Evolutionary conservation across 2,113 vertebrate species (phyloP).

Genomic region (Rhinopomastus cyanomelas): DNA sequence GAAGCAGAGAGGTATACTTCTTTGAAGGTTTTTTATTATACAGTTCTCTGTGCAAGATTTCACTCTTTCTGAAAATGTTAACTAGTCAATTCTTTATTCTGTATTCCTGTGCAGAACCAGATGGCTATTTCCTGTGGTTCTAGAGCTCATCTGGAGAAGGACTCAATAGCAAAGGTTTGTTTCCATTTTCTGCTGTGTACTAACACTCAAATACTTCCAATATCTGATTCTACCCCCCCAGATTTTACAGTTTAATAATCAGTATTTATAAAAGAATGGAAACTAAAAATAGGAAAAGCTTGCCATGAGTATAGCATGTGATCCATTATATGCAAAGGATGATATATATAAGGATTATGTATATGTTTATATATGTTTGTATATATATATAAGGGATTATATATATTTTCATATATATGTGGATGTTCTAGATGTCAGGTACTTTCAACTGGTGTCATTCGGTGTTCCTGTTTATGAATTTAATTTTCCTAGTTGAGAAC

Average conservation of each 20-base stretch:
- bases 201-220: neutral
- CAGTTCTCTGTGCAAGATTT: neutral
- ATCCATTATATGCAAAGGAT: neutral
- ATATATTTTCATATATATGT: too few relatives aligned
- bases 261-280: neutral
- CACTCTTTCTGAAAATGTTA: neutral
- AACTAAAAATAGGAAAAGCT: neutral
- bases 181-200: neutral
- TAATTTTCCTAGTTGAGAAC: neutral
- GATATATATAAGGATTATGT: too few relatives aligned
- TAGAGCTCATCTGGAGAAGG: slow-evolving; percentile 91
- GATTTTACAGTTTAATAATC: neutral
- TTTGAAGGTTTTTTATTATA: neutral
- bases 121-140: slow-evolving; percentile 98
- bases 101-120: slow-evolving; percentile 76
- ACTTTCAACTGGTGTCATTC: neutral
- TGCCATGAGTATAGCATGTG: neutral
- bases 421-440: neutral
- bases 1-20: neutral
- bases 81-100: neutral
- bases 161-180: slow-evolving; percentile 90
- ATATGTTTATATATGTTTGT: too few relatives aligned
- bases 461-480: neutral
- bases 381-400: too few relatives aligned
- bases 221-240: neutral